Conservation (phyloP, 1,140 invertebrate genomes). For the Lordiphosa clarofinis region DNA sequence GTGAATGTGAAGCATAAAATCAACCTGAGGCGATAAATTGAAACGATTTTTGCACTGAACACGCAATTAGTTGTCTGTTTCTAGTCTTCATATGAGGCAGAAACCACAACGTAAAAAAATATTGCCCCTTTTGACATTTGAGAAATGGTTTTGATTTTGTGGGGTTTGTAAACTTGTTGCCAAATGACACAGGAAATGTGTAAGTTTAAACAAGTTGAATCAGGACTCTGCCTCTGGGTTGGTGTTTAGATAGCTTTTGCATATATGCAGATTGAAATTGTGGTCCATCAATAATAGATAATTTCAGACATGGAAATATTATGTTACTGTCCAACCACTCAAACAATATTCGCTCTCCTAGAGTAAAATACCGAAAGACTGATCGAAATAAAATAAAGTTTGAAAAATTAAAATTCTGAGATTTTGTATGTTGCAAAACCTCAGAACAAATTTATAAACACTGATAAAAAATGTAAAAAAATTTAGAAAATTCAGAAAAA, state of each 20-base stretch:
- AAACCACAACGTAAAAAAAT: conserved; percentile 34
- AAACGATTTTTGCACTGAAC: conserved; percentile 70
- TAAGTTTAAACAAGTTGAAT: conserved; percentile 3
- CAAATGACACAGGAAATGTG: conserved; percentile 36
- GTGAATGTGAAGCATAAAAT: conserved; percentile 60
- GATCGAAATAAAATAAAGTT: too few relatives aligned
- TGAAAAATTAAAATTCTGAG: too few relatives aligned
- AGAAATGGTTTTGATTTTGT: conserved; percentile 58
- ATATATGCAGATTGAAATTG: conserved; percentile 22
- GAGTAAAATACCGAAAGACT: too few relatives aligned
- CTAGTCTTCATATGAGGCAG: conserved; percentile 20
- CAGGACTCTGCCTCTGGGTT: conserved; percentile 17
- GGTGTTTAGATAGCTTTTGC: conserved; percentile 10
- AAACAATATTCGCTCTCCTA: too few relatives aligned
- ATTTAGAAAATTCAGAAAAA: too few relatives aligned
- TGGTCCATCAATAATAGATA: conserved; percentile 11
- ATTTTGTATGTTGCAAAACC: too few relatives aligned
- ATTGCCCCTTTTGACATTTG: conserved; percentile 47
- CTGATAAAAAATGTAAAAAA: too few relatives aligned
- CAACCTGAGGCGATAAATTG: conserved; percentile 71
- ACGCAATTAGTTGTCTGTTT: conserved; percentile 69
- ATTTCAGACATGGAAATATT: too few relatives aligned
- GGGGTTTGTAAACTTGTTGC: conserved; percentile 1
- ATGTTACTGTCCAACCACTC: too few relatives aligned
- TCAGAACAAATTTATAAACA: too few relatives aligned